Evolutionary conservation across 2,797 vertebrate genomes (phyloP).

Genomic region (Erpetoichthys calabaricus): DNA sequence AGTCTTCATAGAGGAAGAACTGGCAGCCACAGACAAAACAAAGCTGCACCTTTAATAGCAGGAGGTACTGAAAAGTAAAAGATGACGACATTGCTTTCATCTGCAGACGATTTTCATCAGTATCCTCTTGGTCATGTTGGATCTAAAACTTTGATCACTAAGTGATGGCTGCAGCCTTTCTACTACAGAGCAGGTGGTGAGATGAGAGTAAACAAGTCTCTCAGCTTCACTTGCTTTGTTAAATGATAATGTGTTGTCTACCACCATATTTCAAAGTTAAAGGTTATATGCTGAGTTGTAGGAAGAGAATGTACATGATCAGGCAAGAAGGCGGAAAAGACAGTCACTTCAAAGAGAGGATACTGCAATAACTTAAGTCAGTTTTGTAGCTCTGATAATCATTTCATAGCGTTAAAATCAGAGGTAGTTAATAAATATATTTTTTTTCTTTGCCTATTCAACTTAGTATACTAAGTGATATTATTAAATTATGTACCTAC

Average conservation of each 20-base stretch:
- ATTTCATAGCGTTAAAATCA: no score
- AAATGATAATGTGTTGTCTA: slow-evolving; percentile 1
- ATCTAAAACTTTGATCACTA: slow-evolving; percentile 10
- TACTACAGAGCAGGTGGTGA: slow-evolving; percentile 7
- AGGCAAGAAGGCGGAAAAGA: background rate
- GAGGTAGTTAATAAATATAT: no score
- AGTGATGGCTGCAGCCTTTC: slow-evolving; percentile 5
- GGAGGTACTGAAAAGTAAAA: slow-evolving; percentile 4
- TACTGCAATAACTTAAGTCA: no score
- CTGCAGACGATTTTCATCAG: slow-evolving; percentile 11
- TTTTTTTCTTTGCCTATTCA: no score
- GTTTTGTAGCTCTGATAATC: no score
- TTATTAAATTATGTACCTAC: no score
- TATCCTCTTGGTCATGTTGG: background rate
- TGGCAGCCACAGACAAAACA: slow-evolving; percentile 4
- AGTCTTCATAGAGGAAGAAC: background rate
- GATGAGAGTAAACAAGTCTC: slow-evolving; percentile 5
- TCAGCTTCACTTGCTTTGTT: background rate
- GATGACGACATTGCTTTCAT: slow-evolving; percentile 9
- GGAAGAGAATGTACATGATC: no score
- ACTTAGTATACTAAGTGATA: no score
- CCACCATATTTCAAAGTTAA: background rate
- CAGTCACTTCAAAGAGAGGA: background rate
- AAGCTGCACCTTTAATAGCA: slow-evolving; percentile 9
- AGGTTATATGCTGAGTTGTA: background rate